Evolutionary conservation across 2,797 vertebrate genomes (phyloP).

Genomic region (Mormyrops boulengeri): DNA sequence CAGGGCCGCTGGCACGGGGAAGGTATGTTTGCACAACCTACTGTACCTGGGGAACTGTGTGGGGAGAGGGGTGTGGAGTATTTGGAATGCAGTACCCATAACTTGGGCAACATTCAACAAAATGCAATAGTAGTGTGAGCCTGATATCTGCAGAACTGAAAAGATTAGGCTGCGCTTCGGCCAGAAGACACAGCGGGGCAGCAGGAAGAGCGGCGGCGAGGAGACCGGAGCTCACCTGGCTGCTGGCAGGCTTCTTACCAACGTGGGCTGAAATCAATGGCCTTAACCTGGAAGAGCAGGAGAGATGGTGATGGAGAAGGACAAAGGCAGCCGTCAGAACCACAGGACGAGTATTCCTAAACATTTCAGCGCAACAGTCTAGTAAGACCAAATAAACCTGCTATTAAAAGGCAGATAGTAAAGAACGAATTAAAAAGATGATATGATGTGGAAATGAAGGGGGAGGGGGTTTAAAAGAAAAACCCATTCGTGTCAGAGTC

Average conservation of each 20-base stretch:
- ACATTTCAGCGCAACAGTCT: not conserved
- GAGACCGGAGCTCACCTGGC: constrained; percentile 61
- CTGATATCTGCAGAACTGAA: not conserved
- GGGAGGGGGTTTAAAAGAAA: not conserved
- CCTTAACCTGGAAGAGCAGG: constrained; percentile 64
- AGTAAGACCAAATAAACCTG: not conserved
- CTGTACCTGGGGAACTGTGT: not conserved
- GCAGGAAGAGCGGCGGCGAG: not conserved
- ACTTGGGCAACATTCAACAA: not conserved
- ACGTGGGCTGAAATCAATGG: constrained; percentile 73
- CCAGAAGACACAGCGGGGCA: constrained; percentile 1
- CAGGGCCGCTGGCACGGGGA: not conserved
- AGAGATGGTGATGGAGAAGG: constrained; percentile 32
- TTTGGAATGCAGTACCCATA: not conserved
- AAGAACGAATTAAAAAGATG: not conserved
- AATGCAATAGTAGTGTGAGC: not conserved
- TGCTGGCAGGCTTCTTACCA: constrained; percentile 67
- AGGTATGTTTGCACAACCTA: not conserved
- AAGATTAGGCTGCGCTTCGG: not conserved
- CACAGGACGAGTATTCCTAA: not conserved
- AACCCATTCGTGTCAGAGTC: not conserved
- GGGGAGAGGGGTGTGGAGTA: not conserved
- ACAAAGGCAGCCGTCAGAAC: constrained; percentile 20
- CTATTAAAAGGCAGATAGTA: not conserved
- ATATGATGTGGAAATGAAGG: not conserved